These are phyloP conservation scores for Megathymus violae DNA, from an alignment of 1,140 invertebrate species.

Conservation along the genomic window DNA sequence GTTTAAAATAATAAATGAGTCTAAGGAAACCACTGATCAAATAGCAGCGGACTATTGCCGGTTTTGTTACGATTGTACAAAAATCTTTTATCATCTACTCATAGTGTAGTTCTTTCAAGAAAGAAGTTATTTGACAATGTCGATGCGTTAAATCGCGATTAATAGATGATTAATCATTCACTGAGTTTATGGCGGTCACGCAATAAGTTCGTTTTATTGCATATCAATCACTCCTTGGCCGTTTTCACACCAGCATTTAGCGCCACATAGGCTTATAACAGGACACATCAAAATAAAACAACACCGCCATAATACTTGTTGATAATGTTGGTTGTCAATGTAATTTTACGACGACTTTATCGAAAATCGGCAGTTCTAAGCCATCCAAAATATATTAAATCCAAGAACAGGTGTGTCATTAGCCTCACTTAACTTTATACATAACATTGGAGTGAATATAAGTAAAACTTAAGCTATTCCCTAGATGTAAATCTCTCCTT, in stretches of 20 bases:
- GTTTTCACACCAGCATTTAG: not conserved
- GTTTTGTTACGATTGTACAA: slow-evolving; percentile 44
- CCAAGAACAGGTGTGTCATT: too few species aligned
- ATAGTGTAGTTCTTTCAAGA: slow-evolving; percentile 65
- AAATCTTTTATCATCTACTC: slow-evolving; percentile 74
- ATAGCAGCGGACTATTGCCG: not conserved
- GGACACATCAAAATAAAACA: not conserved
- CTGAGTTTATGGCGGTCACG: slow-evolving; percentile 66
- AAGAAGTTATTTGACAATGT: slow-evolving; percentile 79
- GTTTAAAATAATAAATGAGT: too few species aligned
- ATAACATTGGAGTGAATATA: too few species aligned
- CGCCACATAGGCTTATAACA: not conserved
- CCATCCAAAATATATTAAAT: too few species aligned
- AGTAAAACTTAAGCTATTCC: too few species aligned
- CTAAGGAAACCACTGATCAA: not conserved
- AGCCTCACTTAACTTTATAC: too few species aligned
- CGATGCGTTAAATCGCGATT: slow-evolving; percentile 77
- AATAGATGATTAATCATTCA: slow-evolving; percentile 76
- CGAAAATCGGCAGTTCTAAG: too few species aligned
- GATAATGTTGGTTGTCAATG: not conserved
- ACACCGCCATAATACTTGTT: not conserved
- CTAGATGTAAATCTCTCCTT: too few species aligned
- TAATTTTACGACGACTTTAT: too few species aligned
- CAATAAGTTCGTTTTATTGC: slow-evolving; percentile 77
- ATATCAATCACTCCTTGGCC: slow-evolving; percentile 63